Evolutionary conservation across 2,888 invertebrate genomes (phyloP).

Genomic region (Sericinus montela): DNA sequence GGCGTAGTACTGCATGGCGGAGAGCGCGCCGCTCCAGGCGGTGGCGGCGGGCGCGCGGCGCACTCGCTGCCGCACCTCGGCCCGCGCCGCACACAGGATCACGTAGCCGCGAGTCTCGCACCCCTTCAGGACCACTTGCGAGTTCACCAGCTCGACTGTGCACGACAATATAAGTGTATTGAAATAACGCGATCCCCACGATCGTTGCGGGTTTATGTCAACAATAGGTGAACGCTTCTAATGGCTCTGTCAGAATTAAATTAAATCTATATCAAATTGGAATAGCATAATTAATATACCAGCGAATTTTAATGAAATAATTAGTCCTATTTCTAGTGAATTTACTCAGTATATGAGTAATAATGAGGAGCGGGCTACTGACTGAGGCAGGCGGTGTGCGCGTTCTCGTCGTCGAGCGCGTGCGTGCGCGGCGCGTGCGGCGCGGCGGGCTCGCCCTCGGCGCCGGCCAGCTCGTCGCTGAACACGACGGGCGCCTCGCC

Average conservation of each 20-base stretch:
- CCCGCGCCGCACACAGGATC: constrained; percentile 96
- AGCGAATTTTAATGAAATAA: no score
- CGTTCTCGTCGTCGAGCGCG: constrained; percentile 93
- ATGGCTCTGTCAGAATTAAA: no score
- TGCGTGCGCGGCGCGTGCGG: constrained; percentile 82
- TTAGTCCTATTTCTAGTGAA: no score
- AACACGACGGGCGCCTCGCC: constrained; percentile 85
- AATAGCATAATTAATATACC: no score
- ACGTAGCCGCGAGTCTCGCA: constrained; percentile 98
- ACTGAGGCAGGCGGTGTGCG: constrained; percentile 97
- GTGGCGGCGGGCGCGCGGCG: constrained; percentile 92
- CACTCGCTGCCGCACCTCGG: constrained; percentile 93
- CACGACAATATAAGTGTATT: neutral
- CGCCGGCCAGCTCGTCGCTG: constrained; percentile 92
- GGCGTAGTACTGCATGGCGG: constrained; percentile 99
- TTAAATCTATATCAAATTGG: no score
- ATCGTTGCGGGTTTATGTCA: no score
- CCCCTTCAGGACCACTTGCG: constrained; percentile 96
- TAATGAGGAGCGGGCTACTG: constrained; percentile 41
- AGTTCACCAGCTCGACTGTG: constrained; percentile 92
- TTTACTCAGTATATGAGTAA: no score
- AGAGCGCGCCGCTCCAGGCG: constrained; percentile 95
- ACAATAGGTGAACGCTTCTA: no score
- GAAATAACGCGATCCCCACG: no score
- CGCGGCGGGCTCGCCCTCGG: constrained; percentile 36